Evolutionary conservation across 1,140 invertebrate genomes (phyloP).

Genomic region (Lepidurus couesii): DNA sequence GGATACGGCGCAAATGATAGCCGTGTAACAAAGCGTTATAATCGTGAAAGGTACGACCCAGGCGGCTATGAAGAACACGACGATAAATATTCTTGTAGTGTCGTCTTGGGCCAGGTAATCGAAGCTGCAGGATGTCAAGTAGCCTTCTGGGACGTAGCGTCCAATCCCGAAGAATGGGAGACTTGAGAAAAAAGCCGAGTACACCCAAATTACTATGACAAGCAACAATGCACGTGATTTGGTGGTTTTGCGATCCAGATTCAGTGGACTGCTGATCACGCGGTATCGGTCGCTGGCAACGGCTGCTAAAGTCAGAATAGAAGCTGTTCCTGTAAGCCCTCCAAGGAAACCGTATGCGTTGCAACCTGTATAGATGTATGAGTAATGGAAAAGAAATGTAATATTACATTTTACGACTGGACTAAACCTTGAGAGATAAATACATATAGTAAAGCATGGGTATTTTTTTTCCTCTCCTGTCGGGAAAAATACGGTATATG

Average conservation of each 20-base stretch:
- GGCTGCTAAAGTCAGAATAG: conserved; percentile 61
- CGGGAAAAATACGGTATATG: conserved; percentile 25
- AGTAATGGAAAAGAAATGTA: conserved; percentile 26
- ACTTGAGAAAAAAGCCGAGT: conserved; percentile 58
- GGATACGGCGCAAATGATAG: conserved; percentile 59
- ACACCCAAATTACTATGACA: conserved; percentile 63
- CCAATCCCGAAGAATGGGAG: conserved; percentile 64
- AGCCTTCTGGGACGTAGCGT: conserved; percentile 69
- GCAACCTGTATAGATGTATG: conserved; percentile 52
- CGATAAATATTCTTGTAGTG: conserved; percentile 48
- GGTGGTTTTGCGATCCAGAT: conserved; percentile 54
- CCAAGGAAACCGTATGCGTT: conserved; percentile 64
- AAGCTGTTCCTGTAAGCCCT: conserved; percentile 62
- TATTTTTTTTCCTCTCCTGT: not conserved
- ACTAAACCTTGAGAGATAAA: not conserved
- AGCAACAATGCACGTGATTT: conserved; percentile 55
- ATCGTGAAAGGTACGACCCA: conserved; percentile 61
- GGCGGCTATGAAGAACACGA: conserved; percentile 60
- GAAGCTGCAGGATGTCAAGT: conserved; percentile 71
- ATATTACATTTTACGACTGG: conserved; percentile 29
- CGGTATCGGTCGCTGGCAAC: conserved; percentile 65
- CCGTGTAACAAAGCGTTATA: conserved; percentile 63
- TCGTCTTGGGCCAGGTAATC: conserved; percentile 58
- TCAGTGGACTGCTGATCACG: conserved; percentile 65
- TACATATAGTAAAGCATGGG: not conserved